These are phyloP conservation scores for Busseola fusca DNA, from an alignment of 2,888 invertebrate species.

Conservation along the genomic window DNA sequence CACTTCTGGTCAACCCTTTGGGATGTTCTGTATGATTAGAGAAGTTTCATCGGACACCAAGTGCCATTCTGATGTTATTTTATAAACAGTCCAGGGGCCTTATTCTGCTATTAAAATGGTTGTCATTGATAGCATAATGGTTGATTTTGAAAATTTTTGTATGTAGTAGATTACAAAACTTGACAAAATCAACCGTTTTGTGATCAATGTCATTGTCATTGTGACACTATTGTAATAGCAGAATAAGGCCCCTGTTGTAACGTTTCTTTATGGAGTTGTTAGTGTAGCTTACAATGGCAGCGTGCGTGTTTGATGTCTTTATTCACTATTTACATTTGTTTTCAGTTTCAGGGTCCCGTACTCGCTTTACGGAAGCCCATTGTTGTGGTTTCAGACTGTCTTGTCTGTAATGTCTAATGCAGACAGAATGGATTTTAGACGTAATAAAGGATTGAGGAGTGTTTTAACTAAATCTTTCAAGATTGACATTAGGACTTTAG, in stretches of 20 bases:
- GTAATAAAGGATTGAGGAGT: not conserved
- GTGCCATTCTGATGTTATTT: constrained; percentile 30
- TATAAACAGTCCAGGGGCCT: constrained; percentile 43
- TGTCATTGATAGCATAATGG: too few relatives aligned
- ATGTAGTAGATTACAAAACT: too few relatives aligned
- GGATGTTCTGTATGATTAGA: not conserved
- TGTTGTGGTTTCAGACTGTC: constrained; percentile 25
- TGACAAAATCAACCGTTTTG: too few relatives aligned
- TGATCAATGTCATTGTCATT: too few relatives aligned
- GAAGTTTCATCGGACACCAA: constrained; percentile 9
- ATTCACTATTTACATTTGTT: constrained; percentile 45
- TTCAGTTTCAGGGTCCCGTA: constrained; percentile 33
- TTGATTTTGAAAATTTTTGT: too few relatives aligned
- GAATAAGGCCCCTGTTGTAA: too few relatives aligned
- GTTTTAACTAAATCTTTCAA: not conserved
- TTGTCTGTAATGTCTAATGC: constrained; percentile 12
- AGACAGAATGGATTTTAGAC: not conserved
- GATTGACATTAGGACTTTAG: not conserved
- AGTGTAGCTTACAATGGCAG: constrained; percentile 30
- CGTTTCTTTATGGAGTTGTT: constrained; percentile 20
- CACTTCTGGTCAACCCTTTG: not conserved
- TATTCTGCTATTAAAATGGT: too few relatives aligned
- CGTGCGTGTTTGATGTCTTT: constrained; percentile 48
- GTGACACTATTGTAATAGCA: too few relatives aligned
- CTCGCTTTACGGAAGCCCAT: constrained; percentile 15